These are phyloP conservation scores for Acrossocheilus wenchowensis DNA, from an alignment of 2,797 vertebrate species.

Conservation along the genomic window DNA sequence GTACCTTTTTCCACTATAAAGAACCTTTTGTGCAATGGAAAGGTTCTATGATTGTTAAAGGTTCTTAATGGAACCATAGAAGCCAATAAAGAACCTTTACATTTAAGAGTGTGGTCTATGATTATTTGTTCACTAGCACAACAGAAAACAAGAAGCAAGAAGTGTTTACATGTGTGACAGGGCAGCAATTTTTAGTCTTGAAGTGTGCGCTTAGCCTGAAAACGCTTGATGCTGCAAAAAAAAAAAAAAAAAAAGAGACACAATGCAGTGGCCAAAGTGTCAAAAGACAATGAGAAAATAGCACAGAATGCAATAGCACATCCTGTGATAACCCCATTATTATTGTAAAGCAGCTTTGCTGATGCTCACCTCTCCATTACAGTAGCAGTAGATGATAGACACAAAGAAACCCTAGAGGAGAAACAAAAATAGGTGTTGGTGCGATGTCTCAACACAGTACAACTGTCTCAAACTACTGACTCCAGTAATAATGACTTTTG, in stretches of 20 bases:
- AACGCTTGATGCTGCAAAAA: not conserved
- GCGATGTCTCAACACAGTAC: too few relatives aligned
- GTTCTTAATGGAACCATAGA: not conserved
- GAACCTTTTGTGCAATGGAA: too few relatives aligned
- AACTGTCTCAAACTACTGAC: too few relatives aligned
- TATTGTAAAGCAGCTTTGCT: not conserved
- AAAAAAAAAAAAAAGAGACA: not conserved
- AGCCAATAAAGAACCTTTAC: not conserved
- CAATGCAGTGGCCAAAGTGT: not conserved
- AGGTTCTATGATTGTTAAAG: too few relatives aligned
- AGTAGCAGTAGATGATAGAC: constrained; percentile 91
- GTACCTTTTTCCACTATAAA: too few relatives aligned
- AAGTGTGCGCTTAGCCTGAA: not conserved
- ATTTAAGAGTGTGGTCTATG: not conserved
- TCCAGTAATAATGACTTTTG: too few relatives aligned
- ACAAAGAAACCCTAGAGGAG: constrained; percentile 88
- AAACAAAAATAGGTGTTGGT: constrained; percentile 42
- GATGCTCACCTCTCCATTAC: constrained; percentile 88
- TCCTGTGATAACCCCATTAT: not conserved
- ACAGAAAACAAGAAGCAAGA: not conserved
- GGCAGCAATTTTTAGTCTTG: not conserved
- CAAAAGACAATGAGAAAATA: not conserved
- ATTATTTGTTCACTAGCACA: not conserved
- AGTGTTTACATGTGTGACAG: not conserved
- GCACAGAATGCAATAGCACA: not conserved